phyloP scores from a whole-genome alignment of 2,888 invertebrate species.

The Dexiosoma caninum region DNA sequence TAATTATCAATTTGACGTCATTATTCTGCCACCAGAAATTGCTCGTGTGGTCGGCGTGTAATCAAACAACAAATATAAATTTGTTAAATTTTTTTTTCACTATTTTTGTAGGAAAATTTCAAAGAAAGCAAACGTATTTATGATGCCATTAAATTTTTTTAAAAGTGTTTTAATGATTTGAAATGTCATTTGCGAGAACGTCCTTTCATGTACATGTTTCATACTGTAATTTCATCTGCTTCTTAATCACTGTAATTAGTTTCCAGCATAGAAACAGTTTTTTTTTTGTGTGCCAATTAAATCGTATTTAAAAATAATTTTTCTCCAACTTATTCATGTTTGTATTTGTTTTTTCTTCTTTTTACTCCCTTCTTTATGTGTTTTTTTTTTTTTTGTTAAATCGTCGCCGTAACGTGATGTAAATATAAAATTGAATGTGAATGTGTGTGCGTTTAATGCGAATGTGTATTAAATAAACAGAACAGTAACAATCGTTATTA shows the following conservation, averaged over 20 bases:
- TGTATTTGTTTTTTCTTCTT: constrained; percentile 20
- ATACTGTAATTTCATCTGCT: constrained; percentile 55
- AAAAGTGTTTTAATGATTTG: no score
- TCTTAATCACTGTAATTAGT: neutral
- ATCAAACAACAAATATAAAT: no score
- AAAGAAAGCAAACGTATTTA: no score
- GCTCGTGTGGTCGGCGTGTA: no score
- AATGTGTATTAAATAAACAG: constrained; percentile 62
- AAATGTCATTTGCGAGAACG: no score
- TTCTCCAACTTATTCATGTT: neutral
- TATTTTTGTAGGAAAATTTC: no score
- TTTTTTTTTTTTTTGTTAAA: constrained; percentile 23
- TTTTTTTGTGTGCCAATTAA: constrained; percentile 11
- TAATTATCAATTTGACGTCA: no score
- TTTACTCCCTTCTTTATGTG: neutral
- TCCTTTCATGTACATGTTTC: neutral
- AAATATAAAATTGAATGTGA: neutral
- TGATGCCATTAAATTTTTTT: no score
- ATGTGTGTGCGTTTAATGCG: constrained; percentile 13
- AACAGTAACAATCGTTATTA: constrained; percentile 74
- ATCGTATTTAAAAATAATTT: neutral
- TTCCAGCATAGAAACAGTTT: constrained; percentile 9
- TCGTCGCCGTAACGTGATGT: no score
- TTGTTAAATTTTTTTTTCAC: no score
- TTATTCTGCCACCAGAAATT: no score